phyloP scores from a whole-genome alignment of 2,888 invertebrate genomes.

The Candidula unifasciata region DNA sequence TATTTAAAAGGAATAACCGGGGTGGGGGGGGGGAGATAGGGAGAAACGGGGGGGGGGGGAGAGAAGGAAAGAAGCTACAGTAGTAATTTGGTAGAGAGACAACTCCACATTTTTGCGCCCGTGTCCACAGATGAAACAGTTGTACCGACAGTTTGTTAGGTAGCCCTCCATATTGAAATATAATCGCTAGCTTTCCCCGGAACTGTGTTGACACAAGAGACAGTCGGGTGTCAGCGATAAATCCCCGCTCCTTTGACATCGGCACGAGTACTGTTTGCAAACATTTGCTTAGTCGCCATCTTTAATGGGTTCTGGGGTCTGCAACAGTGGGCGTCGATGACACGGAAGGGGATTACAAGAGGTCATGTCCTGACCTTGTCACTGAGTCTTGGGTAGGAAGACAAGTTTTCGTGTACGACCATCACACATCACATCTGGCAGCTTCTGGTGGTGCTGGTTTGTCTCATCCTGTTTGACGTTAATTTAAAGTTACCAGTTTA shows the following conservation, averaged over 20 bases:
- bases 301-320: slow-evolving; percentile 33
- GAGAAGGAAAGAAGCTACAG: no score
- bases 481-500: no score
- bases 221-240: background rate
- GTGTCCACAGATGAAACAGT: background rate
- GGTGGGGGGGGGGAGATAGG: no score
- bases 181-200: background rate
- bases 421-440: background rate
- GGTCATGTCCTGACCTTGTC: slow-evolving; percentile 29
- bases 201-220: no score
- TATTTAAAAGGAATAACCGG: no score
- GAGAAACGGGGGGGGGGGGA: no score
- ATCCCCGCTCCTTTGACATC: background rate
- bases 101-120: background rate
- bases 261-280: slow-evolving; percentile 38
- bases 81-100: no score
- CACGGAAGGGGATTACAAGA: slow-evolving; percentile 20
- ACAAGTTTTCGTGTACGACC: background rate
- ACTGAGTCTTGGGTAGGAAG: background rate
- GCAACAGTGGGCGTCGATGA: slow-evolving; percentile 18
- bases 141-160: background rate
- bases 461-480: no score
- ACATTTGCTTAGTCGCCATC: slow-evolving; percentile 33
- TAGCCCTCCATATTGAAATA: background rate
- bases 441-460: background rate